These are phyloP conservation scores for Pseudorasbora parva DNA, from an alignment of 2,113 vertebrate species.

Conservation along the genomic window DNA sequence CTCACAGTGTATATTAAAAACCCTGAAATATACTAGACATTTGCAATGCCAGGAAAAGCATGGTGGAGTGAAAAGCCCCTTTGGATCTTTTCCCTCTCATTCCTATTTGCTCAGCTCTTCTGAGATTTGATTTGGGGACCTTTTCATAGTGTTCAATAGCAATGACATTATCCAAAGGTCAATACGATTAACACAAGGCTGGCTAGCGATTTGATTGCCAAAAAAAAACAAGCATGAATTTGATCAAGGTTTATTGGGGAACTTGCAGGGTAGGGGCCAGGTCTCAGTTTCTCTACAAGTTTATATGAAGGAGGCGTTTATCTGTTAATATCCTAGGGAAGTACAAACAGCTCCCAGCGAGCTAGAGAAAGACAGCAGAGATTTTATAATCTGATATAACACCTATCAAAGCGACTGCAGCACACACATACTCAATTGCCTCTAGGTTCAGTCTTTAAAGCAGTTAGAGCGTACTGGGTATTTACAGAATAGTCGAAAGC, in stretches of 20 bases:
- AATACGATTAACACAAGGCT: constrained; percentile 57
- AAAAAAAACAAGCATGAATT: constrained; percentile 55
- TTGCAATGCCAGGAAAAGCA: constrained; percentile 14
- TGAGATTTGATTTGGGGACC: constrained; percentile 54
- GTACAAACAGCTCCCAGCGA: constrained; percentile 29
- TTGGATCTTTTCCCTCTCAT: constrained; percentile 30
- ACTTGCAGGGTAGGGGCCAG: constrained; percentile 19
- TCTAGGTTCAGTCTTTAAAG: constrained; percentile 23
- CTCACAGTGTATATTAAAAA: background rate
- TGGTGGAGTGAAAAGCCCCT: background rate
- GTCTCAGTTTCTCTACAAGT: constrained; percentile 38
- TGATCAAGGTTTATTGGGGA: constrained; percentile 49
- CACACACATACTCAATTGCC: background rate
- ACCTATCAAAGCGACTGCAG: background rate
- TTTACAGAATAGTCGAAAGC: background rate
- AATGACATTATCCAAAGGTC: constrained; percentile 61
- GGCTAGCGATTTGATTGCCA: constrained; percentile 53
- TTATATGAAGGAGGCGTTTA: constrained; percentile 43
- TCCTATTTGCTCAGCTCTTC: constrained; percentile 40
- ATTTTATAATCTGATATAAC: constrained; percentile 36
- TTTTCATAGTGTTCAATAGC: constrained; percentile 58
- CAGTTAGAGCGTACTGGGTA: background rate
- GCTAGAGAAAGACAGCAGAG: constrained; percentile 16
- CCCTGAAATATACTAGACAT: background rate
- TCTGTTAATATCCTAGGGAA: constrained; percentile 26